Evolutionary conservation across 2,113 vertebrate genomes (phyloP), one percentile per base, ranked within the genome.

Genomic region (Phaetusa simplex): DNA sequence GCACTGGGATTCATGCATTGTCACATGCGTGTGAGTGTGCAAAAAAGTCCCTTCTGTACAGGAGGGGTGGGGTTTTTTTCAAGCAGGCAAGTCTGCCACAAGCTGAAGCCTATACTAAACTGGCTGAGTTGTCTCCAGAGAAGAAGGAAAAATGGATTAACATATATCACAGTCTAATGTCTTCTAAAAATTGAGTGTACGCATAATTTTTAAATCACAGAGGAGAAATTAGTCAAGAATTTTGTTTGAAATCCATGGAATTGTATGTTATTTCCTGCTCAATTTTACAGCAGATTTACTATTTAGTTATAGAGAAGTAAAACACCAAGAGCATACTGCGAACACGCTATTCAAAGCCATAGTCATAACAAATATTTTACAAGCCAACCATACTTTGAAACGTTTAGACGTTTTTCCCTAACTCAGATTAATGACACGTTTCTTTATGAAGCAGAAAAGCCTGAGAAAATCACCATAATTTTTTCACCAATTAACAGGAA

Each of bases 161-260:
- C 64, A 77, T 53, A 34, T 77, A 83, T 80, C 62, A 49, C 53
- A 66, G n/a, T 66, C 71, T 55, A 80, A 88, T 66, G 24, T 73
- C 78, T 76, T 72, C 62, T 43, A 69, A 91, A 87, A 93, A 43
- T 49, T 69, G 85, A 90, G 16, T 38, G n/a, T 70, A 58, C 12
- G 29, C 17, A 47, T 80, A 62, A 72, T 43, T 94, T 93, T 92
- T 82, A 87, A 87, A 65, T 70, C 66, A 53, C 58, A 45, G 26
- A 56, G 55, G 64, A 82, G 32, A 91, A 92, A 74, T 91, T 77
- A 95, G 42, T 47, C 15, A 86, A 88, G 55, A 91, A 64, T 74
- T 86, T 62, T 24, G 12, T 89, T 47, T 89, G 59, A 95, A 95
- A 29, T n/a, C 43, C 82, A 32, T 71, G 72, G 89, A 91, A 78